Evolutionary conservation across 1,140 invertebrate genomes (phyloP), one percentile per base, ranked within the genome.

Genomic region (Pygmarrhopalites habei): DNA sequence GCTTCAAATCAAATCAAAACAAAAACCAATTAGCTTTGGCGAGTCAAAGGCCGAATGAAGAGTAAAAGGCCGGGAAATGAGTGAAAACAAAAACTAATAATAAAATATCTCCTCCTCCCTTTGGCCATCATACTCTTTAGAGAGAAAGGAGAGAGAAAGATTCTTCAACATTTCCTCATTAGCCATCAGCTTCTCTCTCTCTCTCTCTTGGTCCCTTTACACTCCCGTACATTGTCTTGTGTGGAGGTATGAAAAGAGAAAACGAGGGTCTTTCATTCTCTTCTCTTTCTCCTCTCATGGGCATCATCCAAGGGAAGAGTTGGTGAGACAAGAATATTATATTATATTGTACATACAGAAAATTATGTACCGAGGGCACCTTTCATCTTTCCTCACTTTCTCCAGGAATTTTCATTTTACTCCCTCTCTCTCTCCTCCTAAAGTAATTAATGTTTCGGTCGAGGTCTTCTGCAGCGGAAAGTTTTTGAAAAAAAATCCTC

Each of bases 31-130:
- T 59, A 59, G 28, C 43, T 49, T n/a, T 35, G 7, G 43, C 19
- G 43, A 14, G 19, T 21, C 14, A 46, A 46, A 21, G 14, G 19
- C n/a, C 5, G 43, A 21, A n/a, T n/a, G 19, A 52, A 49, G 49
- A 53, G 25, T 28, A 61, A 61, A 61, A 49, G 35, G 35, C 32
- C n/a, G 49, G 60, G 47, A 56, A 62, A 56, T 41, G 52, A 29
- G 23, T 55, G 51, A 52, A 62, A 62, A 62, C 60, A 62, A 52
- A 56, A 62, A 62, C 60, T 62, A 62, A 62, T 62, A 62, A 62
- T 62, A 62, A 62, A 62, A 62, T 53, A n/a, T 58, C 17, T 35
- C 10, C 5, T 39, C 53, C 28, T 56, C 53, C n/a, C n/a, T 52
- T 35, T 35, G 5, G 15, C 5, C 32, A 35, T 35, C 32, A 5